phyloP scores from a whole-genome alignment of 2,113 vertebrate genomes.

The Recurvirostra avosetta region DNA sequence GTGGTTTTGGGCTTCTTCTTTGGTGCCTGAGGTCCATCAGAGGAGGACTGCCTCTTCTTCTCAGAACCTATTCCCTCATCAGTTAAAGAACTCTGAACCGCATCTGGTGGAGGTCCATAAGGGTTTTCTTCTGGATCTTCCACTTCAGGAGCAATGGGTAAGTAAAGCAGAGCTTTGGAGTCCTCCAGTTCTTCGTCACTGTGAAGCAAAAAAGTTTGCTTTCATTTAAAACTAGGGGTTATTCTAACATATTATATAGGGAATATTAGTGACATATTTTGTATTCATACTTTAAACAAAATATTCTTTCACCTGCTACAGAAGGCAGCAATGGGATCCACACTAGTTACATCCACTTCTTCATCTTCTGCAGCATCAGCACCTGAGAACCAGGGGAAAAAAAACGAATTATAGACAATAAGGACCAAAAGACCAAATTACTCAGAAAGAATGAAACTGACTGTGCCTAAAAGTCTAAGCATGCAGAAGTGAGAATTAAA shows the following conservation, averaged over 20 bases:
- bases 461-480: not conserved
- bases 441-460: not conserved
- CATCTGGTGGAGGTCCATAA: conserved; percentile 91
- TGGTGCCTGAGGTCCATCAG: conserved; percentile 86
- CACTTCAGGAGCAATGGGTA: conserved; percentile 96
- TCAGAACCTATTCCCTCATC: conserved; percentile 86
- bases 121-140: conserved; percentile 98
- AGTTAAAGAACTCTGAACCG: conserved; percentile 74
- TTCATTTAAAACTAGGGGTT: not conserved
- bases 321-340: conserved; percentile 95
- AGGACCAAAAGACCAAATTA: not conserved
- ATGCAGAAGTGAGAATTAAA: not conserved
- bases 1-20: conserved; percentile 98
- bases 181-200: conserved; percentile 98
- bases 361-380: conserved; percentile 96
- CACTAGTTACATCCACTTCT: conserved; percentile 94
- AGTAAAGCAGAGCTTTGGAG: conserved; percentile 91
- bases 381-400: conserved; percentile 70
- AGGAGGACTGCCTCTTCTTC: conserved; percentile 87
- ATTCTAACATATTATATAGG: not conserved
- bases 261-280: too few relatives aligned
- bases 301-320: conserved; percentile 85
- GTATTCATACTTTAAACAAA: not conserved
- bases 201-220: not conserved
- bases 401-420: not conserved